Base-by-base conservation (phyloP, 2,888 invertebrate species). In the Acleris cristana region DNA sequence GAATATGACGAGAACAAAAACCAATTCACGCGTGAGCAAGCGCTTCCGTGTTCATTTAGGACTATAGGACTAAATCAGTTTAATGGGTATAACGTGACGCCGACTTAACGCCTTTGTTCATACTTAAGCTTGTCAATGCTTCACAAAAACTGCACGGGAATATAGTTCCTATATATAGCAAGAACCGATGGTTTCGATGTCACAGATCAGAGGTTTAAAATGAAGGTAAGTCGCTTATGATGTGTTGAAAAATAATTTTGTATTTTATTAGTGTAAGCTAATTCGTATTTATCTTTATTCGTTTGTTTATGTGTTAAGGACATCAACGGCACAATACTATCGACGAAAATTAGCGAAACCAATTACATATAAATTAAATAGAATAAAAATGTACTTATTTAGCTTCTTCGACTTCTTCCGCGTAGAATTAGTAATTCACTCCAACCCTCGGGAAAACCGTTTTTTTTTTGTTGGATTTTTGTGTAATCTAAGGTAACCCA, bases 111-210 rank as follows among this genome's bases (percentile, higher is more conserved):
- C 65, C 53, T 64, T 73, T 72, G 72, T 73, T 70, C 63, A 21
- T 55, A 44, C 63, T 51, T 18, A 34, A 40, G 40, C 40, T 40
- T 14, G 14, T 40, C 44, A 61, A 26, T 44, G 58, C 26, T 30
- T 19, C 18, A 64, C 68, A 76, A 79, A 77, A 79, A 74, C 56
- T 14, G 59, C 51, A 54, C 71, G 59, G 45, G 56, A 65, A 69
- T 72, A 56, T 51, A 57, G 40, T 19, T 60, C 30, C 67, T 77
- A 79, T 79, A 78, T 73, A 79, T 73, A 65, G 64, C 58, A 40
- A 30, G 58, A 34, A 12, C 14, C 18, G 10, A 52, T 54, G 57
- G 12, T 30, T 44, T 30, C 6, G 16, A 51, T 58, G 45, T 51
- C 65, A 72, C 65, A 60, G 52, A 51, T 30, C 49, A 48, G 61